Percentiles rank a stretch among this genome's conserved stretches.
phyloP scores from a whole-genome alignment of 2,888 invertebrate genomes.

The Drosophila prolongata region DNA sequence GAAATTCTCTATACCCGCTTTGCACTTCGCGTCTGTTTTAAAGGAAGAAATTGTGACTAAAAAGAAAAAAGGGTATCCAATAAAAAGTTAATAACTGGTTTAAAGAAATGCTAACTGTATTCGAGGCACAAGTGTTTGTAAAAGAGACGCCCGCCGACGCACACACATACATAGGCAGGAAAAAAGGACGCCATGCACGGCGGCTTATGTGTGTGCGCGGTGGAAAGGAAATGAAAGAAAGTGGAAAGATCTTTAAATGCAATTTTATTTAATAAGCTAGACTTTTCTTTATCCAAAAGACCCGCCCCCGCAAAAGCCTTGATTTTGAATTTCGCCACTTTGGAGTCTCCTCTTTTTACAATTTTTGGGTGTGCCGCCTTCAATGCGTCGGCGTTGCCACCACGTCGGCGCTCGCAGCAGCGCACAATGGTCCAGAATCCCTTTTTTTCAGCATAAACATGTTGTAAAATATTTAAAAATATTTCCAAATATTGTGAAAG shows the following conservation, averaged over 20 bases:
- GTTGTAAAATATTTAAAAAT: no score
- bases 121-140: slow-evolving; percentile 30
- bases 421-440: background rate
- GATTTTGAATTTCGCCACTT: slow-evolving; percentile 35
- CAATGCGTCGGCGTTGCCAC: slow-evolving; percentile 80
- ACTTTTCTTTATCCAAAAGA: slow-evolving; percentile 13
- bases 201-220: slow-evolving; percentile 48
- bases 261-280: slow-evolving; percentile 1
- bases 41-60: slow-evolving; percentile 46
- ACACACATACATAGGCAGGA: slow-evolving; percentile 34
- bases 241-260: slow-evolving; percentile 9
- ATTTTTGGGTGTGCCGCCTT: slow-evolving; percentile 81
- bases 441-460: no score
- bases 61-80: slow-evolving; percentile 44
- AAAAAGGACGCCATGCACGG: slow-evolving; percentile 73
- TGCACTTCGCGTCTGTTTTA: slow-evolving; percentile 49
- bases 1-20: slow-evolving; percentile 80
- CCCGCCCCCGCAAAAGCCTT: slow-evolving; percentile 1
- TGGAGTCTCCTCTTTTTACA: slow-evolving; percentile 61
- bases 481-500: no score
- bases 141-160: slow-evolving; percentile 50
- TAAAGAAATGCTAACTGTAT: slow-evolving; percentile 11
- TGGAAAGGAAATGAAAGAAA: slow-evolving; percentile 1
- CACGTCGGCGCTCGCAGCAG: slow-evolving; percentile 73
- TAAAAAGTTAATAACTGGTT: slow-evolving; percentile 24